Evolutionary conservation across 2,888 invertebrate genomes (phyloP).

Genomic region (Deladenus siricidicola): DNA sequence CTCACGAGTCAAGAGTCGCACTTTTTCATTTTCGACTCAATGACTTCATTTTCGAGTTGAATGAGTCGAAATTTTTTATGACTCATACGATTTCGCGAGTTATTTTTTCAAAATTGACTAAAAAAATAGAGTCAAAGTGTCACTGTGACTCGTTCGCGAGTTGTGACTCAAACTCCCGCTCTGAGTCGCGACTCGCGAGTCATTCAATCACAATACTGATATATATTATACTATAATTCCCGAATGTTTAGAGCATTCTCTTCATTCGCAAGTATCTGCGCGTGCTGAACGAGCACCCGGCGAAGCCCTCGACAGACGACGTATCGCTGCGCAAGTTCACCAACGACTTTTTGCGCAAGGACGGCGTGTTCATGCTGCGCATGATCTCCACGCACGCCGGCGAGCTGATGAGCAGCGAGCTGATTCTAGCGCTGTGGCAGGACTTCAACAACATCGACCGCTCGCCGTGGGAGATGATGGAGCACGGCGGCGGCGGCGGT

Average conservation of each 20-base stretch:
- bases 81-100: too few species aligned
- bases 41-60: too few species aligned
- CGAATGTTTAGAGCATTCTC: slow-evolving; percentile 49
- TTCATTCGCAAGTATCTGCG: slow-evolving; percentile 53
- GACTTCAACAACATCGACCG: slow-evolving; percentile 54
- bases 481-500: slow-evolving; percentile 50
- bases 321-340: slow-evolving; percentile 52
- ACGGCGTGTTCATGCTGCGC: slow-evolving; percentile 53
- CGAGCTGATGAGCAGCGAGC: slow-evolving; percentile 52
- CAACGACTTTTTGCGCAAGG: slow-evolving; percentile 52
- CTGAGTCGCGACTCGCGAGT: too few species aligned
- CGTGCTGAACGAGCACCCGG: slow-evolving; percentile 52
- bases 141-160: too few species aligned
- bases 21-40: too few species aligned
- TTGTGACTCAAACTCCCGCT: too few species aligned
- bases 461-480: slow-evolving; percentile 47
- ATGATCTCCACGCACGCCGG: slow-evolving; percentile 54
- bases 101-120: too few species aligned
- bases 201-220: too few species aligned
- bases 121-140: too few species aligned
- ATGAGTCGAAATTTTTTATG: too few species aligned
- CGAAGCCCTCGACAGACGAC: slow-evolving; percentile 51
- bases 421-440: slow-evolving; percentile 53
- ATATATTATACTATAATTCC: too few species aligned
- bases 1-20: too few species aligned